These are phyloP conservation scores for Syngnathus scovelli DNA, from an alignment of 2,113 vertebrate species.

Conservation along the genomic window DNA sequence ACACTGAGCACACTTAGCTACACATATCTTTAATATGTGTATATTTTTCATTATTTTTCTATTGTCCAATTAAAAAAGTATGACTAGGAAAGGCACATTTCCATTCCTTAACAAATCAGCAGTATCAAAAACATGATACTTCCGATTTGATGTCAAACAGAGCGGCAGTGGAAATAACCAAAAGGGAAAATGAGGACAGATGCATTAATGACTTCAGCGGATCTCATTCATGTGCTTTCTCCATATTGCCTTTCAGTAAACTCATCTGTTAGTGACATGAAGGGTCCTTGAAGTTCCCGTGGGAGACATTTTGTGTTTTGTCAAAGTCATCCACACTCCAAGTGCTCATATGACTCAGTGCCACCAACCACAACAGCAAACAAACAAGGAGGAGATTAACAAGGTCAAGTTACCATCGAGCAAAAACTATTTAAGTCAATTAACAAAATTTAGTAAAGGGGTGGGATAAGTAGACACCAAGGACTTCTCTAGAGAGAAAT, in stretches of 20 bases:
- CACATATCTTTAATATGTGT: no score
- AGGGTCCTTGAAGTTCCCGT: conserved; percentile 12
- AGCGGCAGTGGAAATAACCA: neutral
- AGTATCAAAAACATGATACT: neutral
- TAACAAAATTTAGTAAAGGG: neutral
- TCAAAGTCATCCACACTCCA: neutral
- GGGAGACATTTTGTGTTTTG: conserved; percentile 1
- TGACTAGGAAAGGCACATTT: no score
- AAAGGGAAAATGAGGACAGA: conserved; percentile 1
- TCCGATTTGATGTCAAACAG: neutral
- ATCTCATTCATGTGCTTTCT: conserved; percentile 5
- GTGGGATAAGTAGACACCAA: neutral
- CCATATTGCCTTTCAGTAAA: neutral
- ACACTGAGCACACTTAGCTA: no score
- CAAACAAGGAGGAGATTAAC: neutral
- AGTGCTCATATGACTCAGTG: neutral
- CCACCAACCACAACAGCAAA: neutral
- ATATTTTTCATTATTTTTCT: no score
- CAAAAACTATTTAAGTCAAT: neutral
- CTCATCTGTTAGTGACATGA: conserved; percentile 8
- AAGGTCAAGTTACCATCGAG: neutral
- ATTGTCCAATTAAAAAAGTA: no score
- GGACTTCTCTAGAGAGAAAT: neutral
- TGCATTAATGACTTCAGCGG: neutral
- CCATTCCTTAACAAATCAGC: neutral